These are phyloP conservation scores for Sebastiscus albofasciatus DNA, from an alignment of 2,797 vertebrate genomes.

Conservation along the genomic window DNA sequence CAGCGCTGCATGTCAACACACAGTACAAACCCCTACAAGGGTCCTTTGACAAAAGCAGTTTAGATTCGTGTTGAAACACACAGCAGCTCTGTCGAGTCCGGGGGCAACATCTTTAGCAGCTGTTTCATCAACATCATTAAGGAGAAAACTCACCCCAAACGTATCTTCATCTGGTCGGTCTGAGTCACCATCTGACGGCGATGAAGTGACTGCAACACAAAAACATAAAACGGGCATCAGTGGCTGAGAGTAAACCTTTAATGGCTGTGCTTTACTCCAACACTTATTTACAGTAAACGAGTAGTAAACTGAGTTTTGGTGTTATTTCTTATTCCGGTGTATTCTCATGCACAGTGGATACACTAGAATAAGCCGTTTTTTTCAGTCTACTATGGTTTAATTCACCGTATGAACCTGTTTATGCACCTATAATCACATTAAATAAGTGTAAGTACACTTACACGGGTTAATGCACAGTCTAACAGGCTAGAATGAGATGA, in stretches of 20 bases:
- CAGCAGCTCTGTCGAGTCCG: constrained; percentile 7
- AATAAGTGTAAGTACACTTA: constrained; percentile 4
- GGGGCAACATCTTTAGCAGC: constrained; percentile 37
- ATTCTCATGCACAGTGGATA: neutral
- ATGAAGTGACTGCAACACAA: constrained; percentile 73
- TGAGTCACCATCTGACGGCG: constrained; percentile 86
- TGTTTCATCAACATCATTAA: constrained; percentile 53
- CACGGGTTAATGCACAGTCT: constrained; percentile 13
- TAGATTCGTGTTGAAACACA: constrained; percentile 8
- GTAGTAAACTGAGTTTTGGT: neutral
- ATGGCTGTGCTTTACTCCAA: constrained; percentile 15
- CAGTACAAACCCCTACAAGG: constrained; percentile 20
- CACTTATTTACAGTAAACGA: constrained; percentile 4
- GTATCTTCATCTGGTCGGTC: constrained; percentile 95
- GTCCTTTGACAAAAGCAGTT: constrained; percentile 27
- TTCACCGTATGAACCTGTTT: neutral
- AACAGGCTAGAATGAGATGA: neutral
- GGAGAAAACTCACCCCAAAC: constrained; percentile 91
- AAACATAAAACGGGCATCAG: constrained; percentile 38
- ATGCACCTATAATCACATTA: constrained; percentile 21
- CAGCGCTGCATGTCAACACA: constrained; percentile 7
- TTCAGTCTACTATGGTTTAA: neutral
- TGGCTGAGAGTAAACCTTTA: constrained; percentile 4
- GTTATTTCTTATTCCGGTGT: neutral
- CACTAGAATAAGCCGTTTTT: neutral